phyloP scores from a whole-genome alignment of 2,797 vertebrate genomes.

The Sciaenops ocellatus region DNA sequence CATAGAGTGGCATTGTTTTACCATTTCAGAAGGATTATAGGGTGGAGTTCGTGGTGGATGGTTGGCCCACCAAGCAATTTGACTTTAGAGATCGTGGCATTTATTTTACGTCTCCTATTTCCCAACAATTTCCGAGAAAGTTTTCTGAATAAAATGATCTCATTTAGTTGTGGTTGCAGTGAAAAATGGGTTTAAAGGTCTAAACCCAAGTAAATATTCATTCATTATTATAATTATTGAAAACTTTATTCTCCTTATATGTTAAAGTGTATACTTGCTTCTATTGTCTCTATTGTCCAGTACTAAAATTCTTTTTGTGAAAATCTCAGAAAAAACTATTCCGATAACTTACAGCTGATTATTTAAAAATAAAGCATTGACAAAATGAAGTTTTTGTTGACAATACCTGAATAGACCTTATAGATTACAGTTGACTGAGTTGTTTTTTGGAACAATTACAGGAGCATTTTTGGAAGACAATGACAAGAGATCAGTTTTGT shows the following conservation, averaged over 20 bases:
- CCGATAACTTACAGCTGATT: not conserved
- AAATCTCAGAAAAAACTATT: not conserved
- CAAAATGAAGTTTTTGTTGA: not conserved
- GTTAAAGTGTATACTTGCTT: not conserved
- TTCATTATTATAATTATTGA: not conserved
- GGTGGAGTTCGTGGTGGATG: not conserved
- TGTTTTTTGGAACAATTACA: not conserved
- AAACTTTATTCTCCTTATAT: not conserved
- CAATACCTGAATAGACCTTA: not conserved
- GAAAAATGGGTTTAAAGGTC: not conserved
- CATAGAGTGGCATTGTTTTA: not conserved
- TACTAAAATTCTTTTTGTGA: not conserved
- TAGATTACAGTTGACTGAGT: not conserved
- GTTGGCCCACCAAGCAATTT: not conserved
- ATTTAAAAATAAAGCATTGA: too few species aligned
- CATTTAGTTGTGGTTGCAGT: not conserved
- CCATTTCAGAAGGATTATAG: not conserved
- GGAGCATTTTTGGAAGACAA: not conserved
- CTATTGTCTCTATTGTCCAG: not conserved
- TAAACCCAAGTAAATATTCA: not conserved
- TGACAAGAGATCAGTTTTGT: not conserved
- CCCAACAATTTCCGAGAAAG: too few species aligned
- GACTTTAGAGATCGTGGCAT: not conserved
- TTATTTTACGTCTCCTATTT: not conserved
- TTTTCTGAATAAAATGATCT: not conserved